Percentiles rank a stretch among this genome's conserved stretches.
phyloP scores from a whole-genome alignment of 30 jellyfish, hydroid and myxozoan genomes.

The Turritopsis dohrnii region DNA sequence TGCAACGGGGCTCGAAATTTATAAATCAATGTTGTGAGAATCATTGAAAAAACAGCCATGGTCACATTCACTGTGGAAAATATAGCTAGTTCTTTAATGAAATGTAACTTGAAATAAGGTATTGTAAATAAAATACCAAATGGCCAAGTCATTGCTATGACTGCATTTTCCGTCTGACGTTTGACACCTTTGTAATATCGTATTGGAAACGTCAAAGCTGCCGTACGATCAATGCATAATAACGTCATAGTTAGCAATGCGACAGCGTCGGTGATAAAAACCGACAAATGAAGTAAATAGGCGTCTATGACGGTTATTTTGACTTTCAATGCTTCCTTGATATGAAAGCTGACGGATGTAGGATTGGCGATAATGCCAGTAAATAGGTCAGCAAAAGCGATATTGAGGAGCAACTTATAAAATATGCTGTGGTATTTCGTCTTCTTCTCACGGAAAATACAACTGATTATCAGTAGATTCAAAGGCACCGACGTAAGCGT shows the following conservation, averaged over 20 bases:
- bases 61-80: constrained; percentile 34
- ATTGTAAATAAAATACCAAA: background rate
- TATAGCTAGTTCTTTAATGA: constrained; percentile 32
- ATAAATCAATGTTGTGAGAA: constrained; percentile 12
- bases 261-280: constrained; percentile 72
- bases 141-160: constrained; percentile 23
- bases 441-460: constrained; percentile 24
- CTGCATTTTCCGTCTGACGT: constrained; percentile 28
- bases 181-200: constrained; percentile 52
- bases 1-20: background rate
- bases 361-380: constrained; percentile 71
- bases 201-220: constrained; percentile 63
- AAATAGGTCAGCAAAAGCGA: constrained; percentile 66
- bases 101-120: constrained; percentile 23
- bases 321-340: constrained; percentile 62
- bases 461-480: constrained; percentile 9
- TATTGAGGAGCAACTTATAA: constrained; percentile 52
- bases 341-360: constrained; percentile 39
- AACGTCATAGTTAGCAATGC: constrained; percentile 68
- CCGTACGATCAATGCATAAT: constrained; percentile 64
- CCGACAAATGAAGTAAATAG: constrained; percentile 55
- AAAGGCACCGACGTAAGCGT: constrained; percentile 21
- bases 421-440: constrained; percentile 44
- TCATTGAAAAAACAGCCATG: constrained; percentile 6
- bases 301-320: constrained; percentile 35